phyloP scores from a whole-genome alignment of 37 sponge, comb jelly and placozoan species.

The Oscarella lobularis region DNA sequence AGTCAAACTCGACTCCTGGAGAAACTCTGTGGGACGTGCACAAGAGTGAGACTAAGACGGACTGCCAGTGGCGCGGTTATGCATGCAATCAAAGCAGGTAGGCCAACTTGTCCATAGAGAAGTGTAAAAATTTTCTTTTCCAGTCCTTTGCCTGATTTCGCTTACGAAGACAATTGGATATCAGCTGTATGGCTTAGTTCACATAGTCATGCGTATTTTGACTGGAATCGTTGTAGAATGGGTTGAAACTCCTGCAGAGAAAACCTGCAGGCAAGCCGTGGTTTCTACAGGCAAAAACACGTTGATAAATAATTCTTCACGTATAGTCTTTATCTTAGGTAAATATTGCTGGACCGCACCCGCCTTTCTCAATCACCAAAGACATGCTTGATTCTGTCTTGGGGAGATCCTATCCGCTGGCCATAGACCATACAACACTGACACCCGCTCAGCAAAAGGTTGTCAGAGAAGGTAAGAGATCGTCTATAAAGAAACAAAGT shows the following conservation, averaged over 20 bases:
- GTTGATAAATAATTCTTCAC: background rate
- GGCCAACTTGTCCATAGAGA: background rate
- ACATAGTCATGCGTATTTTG: background rate
- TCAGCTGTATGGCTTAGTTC: background rate
- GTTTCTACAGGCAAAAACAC: background rate
- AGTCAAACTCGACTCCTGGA: too few species aligned
- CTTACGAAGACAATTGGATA: background rate
- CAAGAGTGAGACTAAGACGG: background rate
- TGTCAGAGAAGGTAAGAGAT: background rate
- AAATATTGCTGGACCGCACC: background rate
- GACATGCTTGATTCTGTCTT: background rate
- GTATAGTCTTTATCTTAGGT: background rate
- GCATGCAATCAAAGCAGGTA: background rate
- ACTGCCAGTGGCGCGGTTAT: background rate
- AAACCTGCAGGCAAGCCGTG: background rate
- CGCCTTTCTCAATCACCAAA: background rate
- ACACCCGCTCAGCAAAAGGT: background rate
- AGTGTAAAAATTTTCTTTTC: too few species aligned
- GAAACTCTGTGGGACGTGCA: conserved; percentile 3
- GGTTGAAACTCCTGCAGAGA: background rate
- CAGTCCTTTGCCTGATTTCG: background rate
- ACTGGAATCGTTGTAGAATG: background rate
- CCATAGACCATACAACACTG: background rate
- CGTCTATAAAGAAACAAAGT: too few species aligned
- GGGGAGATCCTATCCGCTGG: background rate